Percentiles rank a stretch among this genome's conserved stretches.
These are phyloP conservation scores for Patiria pectinifera DNA, from an alignment of 53 echinoderm and acorn worm genomes.

Conservation along the genomic window DNA sequence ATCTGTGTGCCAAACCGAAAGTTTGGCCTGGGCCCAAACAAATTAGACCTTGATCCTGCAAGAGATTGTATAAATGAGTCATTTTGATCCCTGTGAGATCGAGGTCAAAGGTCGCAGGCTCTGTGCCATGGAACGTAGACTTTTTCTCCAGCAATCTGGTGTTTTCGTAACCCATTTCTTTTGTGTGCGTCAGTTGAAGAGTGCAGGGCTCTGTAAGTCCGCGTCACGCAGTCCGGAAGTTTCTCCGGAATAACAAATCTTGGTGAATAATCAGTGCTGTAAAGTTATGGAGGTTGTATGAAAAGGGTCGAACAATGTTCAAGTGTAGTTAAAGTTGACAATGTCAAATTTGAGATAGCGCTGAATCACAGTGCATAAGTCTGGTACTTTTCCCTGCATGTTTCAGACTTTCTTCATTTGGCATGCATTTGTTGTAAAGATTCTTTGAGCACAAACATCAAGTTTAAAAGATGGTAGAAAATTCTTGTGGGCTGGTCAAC, in stretches of 20 bases:
- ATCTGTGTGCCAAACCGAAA: neutral
- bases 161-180: constrained; percentile 20
- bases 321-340: too few species aligned
- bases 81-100: neutral
- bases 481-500: too few species aligned
- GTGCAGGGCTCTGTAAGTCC: neutral
- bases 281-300: neutral
- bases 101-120: constrained; percentile 14
- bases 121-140: neutral
- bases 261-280: neutral
- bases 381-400: too few species aligned
- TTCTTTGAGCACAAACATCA: too few species aligned
- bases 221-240: constrained; percentile 7
- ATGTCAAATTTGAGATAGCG: neutral
- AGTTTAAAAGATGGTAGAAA: too few species aligned
- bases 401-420: too few species aligned
- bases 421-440: too few species aligned
- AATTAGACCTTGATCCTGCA: neutral
- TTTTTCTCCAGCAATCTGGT: neutral
- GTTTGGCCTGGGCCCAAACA: neutral
- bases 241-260: constrained; percentile 1
- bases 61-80: neutral
- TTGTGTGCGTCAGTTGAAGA: constrained; percentile 1
- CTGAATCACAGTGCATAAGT: neutral
- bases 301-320: too few species aligned